Evolutionary conservation across 2,888 invertebrate genomes (phyloP).

Genomic region (Branchellion lobata): DNA sequence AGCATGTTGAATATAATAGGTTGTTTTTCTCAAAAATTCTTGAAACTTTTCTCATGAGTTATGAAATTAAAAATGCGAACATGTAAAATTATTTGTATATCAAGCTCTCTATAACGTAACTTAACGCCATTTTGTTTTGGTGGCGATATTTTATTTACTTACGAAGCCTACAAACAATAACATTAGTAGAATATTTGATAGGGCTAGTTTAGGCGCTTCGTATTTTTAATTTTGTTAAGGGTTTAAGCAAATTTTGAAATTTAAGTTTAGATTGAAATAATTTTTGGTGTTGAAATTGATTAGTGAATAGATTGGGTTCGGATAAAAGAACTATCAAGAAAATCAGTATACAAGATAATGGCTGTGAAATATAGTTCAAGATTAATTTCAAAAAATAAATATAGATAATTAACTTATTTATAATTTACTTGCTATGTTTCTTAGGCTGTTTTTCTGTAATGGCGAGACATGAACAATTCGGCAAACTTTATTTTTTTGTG

Average conservation of each 20-base stretch:
- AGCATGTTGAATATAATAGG: too few relatives aligned
- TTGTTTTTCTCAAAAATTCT: too few relatives aligned
- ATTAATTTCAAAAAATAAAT: too few relatives aligned
- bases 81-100: too few relatives aligned
- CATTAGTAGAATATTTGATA: not conserved
- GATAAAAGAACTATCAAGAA: not conserved
- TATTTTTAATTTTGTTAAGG: not conserved
- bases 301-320: not conserved
- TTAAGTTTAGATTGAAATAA: not conserved
- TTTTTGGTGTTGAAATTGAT: not conserved
- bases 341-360: too few relatives aligned
- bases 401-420: too few relatives aligned
- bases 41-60: too few relatives aligned
- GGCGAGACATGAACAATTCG: slow-evolving; percentile 10
- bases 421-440: not conserved
- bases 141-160: slow-evolving; percentile 17
- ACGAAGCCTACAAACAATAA: slow-evolving; percentile 4
- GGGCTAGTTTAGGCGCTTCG: not conserved
- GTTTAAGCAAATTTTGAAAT: slow-evolving; percentile 1
- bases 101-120: slow-evolving; percentile 21
- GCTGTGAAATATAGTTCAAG: too few relatives aligned
- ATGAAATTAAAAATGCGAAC: too few relatives aligned
- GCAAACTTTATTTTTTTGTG: not conserved
- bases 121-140: slow-evolving; percentile 30
- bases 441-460: slow-evolving; percentile 5